Percentiles rank a stretch among this genome's conserved stretches.
phyloP scores from a whole-genome alignment of 1,140 invertebrate genomes.

The Ctenoplectra terminalis region DNA sequence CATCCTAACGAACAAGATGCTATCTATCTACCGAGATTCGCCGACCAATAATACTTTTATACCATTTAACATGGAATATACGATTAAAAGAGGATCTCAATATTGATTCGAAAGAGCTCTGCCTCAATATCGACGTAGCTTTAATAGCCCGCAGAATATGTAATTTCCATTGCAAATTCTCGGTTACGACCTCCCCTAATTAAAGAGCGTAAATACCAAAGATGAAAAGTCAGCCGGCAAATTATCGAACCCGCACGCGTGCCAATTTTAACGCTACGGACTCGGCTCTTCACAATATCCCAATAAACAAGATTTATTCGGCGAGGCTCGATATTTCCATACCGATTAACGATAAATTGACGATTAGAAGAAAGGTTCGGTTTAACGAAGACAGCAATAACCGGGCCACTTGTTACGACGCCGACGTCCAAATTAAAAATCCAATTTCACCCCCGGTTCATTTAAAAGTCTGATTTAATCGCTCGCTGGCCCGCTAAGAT shows the following conservation, averaged over 20 bases:
- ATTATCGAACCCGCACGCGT: neutral
- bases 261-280: neutral
- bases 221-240: neutral
- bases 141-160: too few species aligned
- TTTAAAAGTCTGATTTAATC: conserved; percentile 50
- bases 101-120: too few species aligned
- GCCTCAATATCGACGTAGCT: too few species aligned
- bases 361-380: conserved; percentile 16
- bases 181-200: neutral
- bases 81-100: too few species aligned
- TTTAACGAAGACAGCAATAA: neutral
- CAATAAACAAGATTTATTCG: conserved; percentile 25
- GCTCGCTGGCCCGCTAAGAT: conserved; percentile 6
- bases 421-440: conserved; percentile 27
- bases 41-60: too few species aligned
- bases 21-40: too few species aligned
- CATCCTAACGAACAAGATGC: too few species aligned
- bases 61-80: too few species aligned
- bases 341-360: neutral
- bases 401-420: neutral
- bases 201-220: neutral
- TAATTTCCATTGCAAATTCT: neutral
- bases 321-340: neutral
- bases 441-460: conserved; percentile 26
- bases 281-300: neutral